Evolutionary conservation across 2,888 invertebrate species (phyloP).

Genomic region (Lysandra bellargus): DNA sequence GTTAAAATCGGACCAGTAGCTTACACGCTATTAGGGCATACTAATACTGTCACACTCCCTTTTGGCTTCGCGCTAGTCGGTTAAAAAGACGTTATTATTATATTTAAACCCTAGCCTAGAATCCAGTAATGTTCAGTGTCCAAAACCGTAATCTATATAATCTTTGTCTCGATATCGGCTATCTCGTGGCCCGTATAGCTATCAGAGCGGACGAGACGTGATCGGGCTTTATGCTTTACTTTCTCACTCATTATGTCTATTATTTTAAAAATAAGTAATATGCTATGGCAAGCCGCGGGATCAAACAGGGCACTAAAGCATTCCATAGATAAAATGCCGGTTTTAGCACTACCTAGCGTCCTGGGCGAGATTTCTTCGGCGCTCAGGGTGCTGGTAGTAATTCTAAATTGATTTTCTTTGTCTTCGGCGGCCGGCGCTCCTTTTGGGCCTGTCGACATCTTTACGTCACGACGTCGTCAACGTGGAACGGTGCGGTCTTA

Average conservation of each 20-base stretch:
- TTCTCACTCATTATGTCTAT: slow-evolving; percentile 23
- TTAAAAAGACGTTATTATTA: neutral
- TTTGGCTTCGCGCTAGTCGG: neutral
- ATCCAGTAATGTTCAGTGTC: neutral
- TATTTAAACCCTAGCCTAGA: neutral
- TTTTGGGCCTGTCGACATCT: too few relatives aligned
- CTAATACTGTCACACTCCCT: too few relatives aligned
- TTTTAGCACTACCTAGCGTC: too few relatives aligned
- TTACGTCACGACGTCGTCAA: too few relatives aligned
- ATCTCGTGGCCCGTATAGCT: slow-evolving; percentile 11
- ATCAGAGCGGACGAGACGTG: slow-evolving; percentile 23
- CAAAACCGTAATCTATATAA: neutral
- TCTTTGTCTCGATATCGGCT: slow-evolving; percentile 6
- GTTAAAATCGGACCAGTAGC: too few relatives aligned
- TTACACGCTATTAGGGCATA: too few relatives aligned
- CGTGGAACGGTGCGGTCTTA: too few relatives aligned
- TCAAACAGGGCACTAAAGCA: neutral
- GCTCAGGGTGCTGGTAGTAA: too few relatives aligned
- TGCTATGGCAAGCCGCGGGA: neutral
- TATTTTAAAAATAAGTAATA: neutral
- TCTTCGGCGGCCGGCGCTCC: too few relatives aligned
- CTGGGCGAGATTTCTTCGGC: too few relatives aligned
- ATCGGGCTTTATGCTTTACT: slow-evolving; percentile 13
- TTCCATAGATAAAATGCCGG: too few relatives aligned
- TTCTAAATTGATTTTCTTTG: too few relatives aligned